Evolutionary conservation across 2,888 invertebrate species (phyloP).

Genomic region (Drosophila suboccidentalis): DNA sequence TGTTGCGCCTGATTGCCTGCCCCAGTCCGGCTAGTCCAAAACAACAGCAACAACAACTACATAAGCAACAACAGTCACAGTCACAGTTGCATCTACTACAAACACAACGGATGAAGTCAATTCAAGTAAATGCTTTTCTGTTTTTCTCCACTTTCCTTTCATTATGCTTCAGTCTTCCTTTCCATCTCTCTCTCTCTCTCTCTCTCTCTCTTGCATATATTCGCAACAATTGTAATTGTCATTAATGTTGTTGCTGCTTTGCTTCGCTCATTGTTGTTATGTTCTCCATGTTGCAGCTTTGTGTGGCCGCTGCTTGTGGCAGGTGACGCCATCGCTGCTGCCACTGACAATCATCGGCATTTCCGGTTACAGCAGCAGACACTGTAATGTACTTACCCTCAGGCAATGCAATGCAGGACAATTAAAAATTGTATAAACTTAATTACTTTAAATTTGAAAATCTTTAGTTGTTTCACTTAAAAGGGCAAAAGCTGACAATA

Average conservation of each 20-base stretch:
- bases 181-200: conserved; percentile 15
- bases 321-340: conserved; percentile 52
- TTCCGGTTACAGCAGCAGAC: conserved; percentile 36
- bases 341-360: conserved; percentile 59
- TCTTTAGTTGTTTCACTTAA: background rate
- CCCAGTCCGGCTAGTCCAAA: conserved; percentile 18
- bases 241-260: conserved; percentile 47
- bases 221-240: conserved; percentile 62
- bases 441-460: conserved; percentile 15
- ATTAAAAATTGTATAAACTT: conserved; percentile 19
- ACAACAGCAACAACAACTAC: conserved; percentile 15
- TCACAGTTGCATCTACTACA: conserved; percentile 22
- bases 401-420: conserved; percentile 14
- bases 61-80: conserved; percentile 8
- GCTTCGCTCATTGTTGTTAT: conserved; percentile 55
- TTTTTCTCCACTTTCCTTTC: conserved; percentile 58
- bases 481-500: background rate
- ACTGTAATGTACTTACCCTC: conserved; percentile 38
- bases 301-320: conserved; percentile 51
- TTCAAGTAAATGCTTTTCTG: conserved; percentile 74
- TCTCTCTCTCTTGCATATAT: conserved; percentile 10
- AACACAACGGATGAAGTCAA: conserved; percentile 78
- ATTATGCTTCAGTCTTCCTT: conserved; percentile 12
- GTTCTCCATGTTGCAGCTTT: conserved; percentile 55
- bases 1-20: conserved; percentile 73